Evolutionary conservation across 1,140 invertebrate genomes (phyloP), one percentile per base, ranked within the genome.

Genomic region (Ceratina calcarata): DNA sequence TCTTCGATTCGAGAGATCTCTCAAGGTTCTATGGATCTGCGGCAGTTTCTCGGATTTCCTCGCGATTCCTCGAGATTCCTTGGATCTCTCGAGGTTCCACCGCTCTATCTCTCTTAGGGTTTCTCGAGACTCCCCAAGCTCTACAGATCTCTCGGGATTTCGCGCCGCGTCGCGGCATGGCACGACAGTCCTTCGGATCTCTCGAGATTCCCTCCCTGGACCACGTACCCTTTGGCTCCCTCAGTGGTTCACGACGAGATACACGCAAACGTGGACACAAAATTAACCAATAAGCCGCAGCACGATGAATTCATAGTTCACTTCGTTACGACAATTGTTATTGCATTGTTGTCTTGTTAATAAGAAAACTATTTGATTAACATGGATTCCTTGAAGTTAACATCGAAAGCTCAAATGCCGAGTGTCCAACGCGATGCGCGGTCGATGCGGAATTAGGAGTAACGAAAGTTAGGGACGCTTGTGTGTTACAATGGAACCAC

Each of bases 381-480:
- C 37, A 45, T 45, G 37, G 37, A 45, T 45, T 45, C 37, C 37
- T 45, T 45, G 10, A 45, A 45, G 37, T 45, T 45, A 45, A 45
- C 37, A 6, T 10, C 6, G 10, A 10, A 0, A 45, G 37, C 37
- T 45, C 6, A 45, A 45, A 45, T 45, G 37, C 37, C 37, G 37
- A 10, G 6, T 45, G 37, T 45, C 37, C 37, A 6, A 10, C 6
- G 37, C 10, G 37, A 45, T 45, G 37, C 6, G 37, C 37, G 55
- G 55, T 57, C 13, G 3, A 57, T 57, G 16, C 13, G 55, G 18
- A 57, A 57, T 57, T 57, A 57, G 71, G 27, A 62, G 60, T 37
- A 51, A 51, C 22, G 60, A 64, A 73, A 73, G 71, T 73, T 73
- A 62, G 10, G 53, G 60, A 64, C 45, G 60, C 37, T 15, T 62